Conservation (phyloP, 2,113 vertebrate species). For the Cyprinodon brontotheroides region DNA sequence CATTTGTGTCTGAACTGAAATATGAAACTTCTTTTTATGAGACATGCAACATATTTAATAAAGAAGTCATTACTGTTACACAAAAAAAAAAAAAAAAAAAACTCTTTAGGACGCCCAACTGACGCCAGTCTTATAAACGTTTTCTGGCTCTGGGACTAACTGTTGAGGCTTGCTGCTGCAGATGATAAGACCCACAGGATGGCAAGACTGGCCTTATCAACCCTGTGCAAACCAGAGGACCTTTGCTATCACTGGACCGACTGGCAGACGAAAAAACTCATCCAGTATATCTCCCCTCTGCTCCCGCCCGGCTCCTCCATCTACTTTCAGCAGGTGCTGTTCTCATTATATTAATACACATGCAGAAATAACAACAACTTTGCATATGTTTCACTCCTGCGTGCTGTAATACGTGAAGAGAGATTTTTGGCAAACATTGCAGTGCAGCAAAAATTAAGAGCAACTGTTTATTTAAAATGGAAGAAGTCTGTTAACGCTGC, state of each 20-base stretch:
- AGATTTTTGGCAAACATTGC: conserved; percentile 28
- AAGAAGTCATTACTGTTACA: conserved; percentile 11
- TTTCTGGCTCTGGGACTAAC: conserved; percentile 55
- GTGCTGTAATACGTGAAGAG: neutral
- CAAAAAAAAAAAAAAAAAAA: conserved; percentile 32
- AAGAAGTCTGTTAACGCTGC: conserved; percentile 46
- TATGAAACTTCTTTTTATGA: neutral
- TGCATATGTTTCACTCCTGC: neutral
- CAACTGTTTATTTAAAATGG: conserved; percentile 55
- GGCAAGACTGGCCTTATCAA: conserved; percentile 66
- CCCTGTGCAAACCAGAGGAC: conserved; percentile 33
- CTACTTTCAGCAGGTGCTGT: conserved; percentile 35
- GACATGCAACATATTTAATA: conserved; percentile 6
- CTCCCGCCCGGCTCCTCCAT: conserved; percentile 16
- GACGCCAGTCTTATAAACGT: conserved; percentile 62
- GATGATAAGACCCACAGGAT: conserved; percentile 73
- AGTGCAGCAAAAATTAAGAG: conserved; percentile 18
- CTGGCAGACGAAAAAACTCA: conserved; percentile 47
- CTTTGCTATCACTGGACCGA: conserved; percentile 55
- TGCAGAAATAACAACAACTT: conserved; percentile 10
- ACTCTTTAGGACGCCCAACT: conserved; percentile 37
- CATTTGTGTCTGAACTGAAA: too few species aligned
- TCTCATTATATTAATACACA: neutral
- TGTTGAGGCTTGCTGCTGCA: conserved; percentile 46
- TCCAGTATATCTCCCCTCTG: conserved; percentile 57